Percentiles rank a stretch among this genome's conserved stretches.
Conservation (phyloP, 2,888 invertebrate genomes). For the Shargacucullia verbasci region DNA sequence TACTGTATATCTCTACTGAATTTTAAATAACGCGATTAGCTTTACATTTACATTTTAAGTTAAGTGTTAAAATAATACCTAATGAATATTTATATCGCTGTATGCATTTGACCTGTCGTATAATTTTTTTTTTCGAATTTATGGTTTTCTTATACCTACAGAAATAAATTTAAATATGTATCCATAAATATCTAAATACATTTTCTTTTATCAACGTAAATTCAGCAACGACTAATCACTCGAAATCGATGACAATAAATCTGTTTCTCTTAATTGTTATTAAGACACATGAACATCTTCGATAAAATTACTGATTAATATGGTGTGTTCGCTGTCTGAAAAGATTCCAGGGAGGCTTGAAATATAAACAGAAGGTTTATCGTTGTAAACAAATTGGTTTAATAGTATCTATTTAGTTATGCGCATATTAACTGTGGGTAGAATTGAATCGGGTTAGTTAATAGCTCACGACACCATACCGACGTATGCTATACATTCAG, state of each 20-base stretch:
- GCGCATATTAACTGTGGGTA: slow-evolving; percentile 70
- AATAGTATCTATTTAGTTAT: slow-evolving; percentile 70
- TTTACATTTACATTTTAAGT: slow-evolving; percentile 56
- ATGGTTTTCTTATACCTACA: neutral
- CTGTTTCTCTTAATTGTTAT: slow-evolving; percentile 15
- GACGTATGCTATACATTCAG: slow-evolving; percentile 65
- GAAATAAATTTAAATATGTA: too few species aligned
- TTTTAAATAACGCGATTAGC: slow-evolving; percentile 57
- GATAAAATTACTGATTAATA: slow-evolving; percentile 42
- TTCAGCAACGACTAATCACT: too few species aligned
- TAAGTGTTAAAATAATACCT: slow-evolving; percentile 54
- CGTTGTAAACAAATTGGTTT: slow-evolving; percentile 74
- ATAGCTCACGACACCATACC: slow-evolving; percentile 55
- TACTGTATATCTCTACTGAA: slow-evolving; percentile 45
- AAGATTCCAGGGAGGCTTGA: slow-evolving; percentile 44
- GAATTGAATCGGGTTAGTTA: slow-evolving; percentile 68
- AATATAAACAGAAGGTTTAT: slow-evolving; percentile 61
- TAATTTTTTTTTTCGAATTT: slow-evolving; percentile 21
- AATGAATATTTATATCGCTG: slow-evolving; percentile 55
- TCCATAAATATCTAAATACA: too few species aligned
- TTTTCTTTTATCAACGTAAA: too few species aligned
- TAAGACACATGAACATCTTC: slow-evolving; percentile 19
- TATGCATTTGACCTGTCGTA: slow-evolving; percentile 28
- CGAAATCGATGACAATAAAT: slow-evolving; percentile 3
- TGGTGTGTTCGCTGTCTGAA: slow-evolving; percentile 31